A percentile compares a stretch with the other conserved stretches of the same genome.
Evolutionary conservation across 2,113 vertebrate species (phyloP).

Genomic region (Abramis brama): DNA sequence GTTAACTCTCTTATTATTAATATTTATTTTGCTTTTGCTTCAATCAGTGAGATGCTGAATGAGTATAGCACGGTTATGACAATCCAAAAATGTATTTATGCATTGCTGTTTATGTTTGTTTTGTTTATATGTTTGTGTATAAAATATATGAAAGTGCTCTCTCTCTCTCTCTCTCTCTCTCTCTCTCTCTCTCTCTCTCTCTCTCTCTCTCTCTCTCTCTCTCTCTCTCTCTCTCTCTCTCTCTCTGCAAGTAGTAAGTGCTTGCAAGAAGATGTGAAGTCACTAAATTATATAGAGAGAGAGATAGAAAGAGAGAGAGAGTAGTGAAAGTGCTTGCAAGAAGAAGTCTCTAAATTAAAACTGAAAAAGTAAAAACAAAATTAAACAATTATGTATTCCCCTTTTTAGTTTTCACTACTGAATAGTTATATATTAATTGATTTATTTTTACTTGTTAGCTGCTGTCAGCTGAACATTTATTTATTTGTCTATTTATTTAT

Average conservation of each 20-base stretch:
- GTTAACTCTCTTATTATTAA: slow-evolving; percentile 49
- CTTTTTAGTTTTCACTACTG: neutral
- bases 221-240: too few relatives aligned
- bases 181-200: too few relatives aligned
- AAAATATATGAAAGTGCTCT: too few relatives aligned
- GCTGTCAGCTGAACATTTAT: neutral
- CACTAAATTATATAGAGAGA: too few relatives aligned
- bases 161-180: too few relatives aligned
- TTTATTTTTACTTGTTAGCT: too few relatives aligned
- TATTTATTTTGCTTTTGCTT: neutral
- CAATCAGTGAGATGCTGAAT: slow-evolving; percentile 1
- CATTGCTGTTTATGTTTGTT: neutral
- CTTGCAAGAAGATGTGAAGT: too few relatives aligned
- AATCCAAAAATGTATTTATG: neutral
- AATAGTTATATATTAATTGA: neutral
- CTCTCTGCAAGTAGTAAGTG: too few relatives aligned
- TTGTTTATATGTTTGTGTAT: too few relatives aligned
- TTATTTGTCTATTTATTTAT: neutral
- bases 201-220: too few relatives aligned
- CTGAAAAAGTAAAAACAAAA: neutral
- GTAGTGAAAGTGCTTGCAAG: neutral
- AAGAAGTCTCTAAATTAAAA: neutral
- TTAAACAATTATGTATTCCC: neutral
- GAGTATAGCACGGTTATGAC: neutral
- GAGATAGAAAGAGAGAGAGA: too few relatives aligned